Base-by-base conservation (phyloP, 1,140 invertebrate species). In the Aphaenogaster rudis region DNA sequence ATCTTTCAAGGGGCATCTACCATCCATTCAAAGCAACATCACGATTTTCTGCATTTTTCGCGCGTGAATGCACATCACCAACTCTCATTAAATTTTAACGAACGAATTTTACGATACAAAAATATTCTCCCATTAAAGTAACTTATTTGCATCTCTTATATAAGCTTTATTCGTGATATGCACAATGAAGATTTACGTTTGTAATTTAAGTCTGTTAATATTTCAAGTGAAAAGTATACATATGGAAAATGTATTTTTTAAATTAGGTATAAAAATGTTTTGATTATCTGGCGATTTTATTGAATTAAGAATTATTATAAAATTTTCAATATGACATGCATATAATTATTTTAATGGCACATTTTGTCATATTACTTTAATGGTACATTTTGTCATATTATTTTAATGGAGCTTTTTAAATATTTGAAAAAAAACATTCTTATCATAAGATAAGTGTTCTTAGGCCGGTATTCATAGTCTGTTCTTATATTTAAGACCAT, bases 31-130 rank as follows among this genome's bases (percentile, higher is more conserved):
- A 50, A 48, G 52, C 54, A 39, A 42, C 67, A 72, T 74, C 13
- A 82, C 42, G 74, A 61, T 74, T 74, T 61, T 48, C 33, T 33
- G 8, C 69, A 74, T 84, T 84, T 84, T 84, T 74, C 17, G 5
- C 54, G 45, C 69, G 64, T 48, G 79, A 81, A 71, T 81, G 21
- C 79, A 59, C 36, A 76, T 76, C 42, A 21, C 69, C 21, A 39
- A 9, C 17, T 82, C 42, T 76, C 54, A 76, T 84, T 84, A 84
- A 84, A 84, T 84, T 61, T 74, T 82, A 74, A 74, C 52, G 28
- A 61, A 54, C 67, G 4, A 74, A 71, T 74, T 74, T 82, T 33
- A 21, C 8, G 54, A 61, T 76, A 61, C 17, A 50, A 74, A 76
- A 76, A 76, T 84, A 76, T 39, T 8, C 13, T 36, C 48, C 11